These are phyloP conservation scores for Enteromius anoplus DNA, from an alignment of 2,797 vertebrate species.

Conservation along the genomic window DNA sequence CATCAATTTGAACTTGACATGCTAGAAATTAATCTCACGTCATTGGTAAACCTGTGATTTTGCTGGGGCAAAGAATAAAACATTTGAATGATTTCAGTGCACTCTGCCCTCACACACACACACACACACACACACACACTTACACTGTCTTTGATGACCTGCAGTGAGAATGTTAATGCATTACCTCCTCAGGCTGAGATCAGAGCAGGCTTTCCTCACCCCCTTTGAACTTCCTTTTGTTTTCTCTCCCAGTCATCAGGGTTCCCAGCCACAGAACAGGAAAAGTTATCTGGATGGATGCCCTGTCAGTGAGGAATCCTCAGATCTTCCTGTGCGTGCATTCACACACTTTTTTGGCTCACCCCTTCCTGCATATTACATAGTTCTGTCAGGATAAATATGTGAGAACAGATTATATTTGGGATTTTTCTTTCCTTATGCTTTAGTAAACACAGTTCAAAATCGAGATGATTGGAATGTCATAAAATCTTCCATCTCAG, in stretches of 20 bases:
- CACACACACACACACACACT: neutral
- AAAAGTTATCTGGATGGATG: constrained; percentile 54
- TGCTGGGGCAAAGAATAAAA: neutral
- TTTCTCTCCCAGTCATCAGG: constrained; percentile 42
- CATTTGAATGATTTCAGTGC: constrained; percentile 35
- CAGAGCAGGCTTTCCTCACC: constrained; percentile 63
- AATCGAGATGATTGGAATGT: constrained; percentile 30
- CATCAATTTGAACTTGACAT: neutral
- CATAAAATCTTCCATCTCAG: constrained; percentile 10
- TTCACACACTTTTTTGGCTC: constrained; percentile 19
- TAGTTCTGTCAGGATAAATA: constrained; percentile 9
- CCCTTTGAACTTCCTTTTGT: constrained; percentile 67
- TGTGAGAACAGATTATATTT: constrained; percentile 31
- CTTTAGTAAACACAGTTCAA: constrained; percentile 6
- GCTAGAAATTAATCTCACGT: neutral
- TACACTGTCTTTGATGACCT: constrained; percentile 63
- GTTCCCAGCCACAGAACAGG: constrained; percentile 50
- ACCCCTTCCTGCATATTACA: constrained; percentile 16
- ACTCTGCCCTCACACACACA: constrained; percentile 3
- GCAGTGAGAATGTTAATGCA: constrained; percentile 72
- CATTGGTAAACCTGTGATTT: neutral
- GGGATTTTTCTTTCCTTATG: constrained; percentile 18
- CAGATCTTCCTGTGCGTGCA: constrained; percentile 35
- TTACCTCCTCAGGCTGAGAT: constrained; percentile 71
- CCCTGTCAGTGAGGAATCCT: constrained; percentile 49